Conservation (phyloP, 2,888 invertebrate species). For the Tenthredo mesomela region DNA sequence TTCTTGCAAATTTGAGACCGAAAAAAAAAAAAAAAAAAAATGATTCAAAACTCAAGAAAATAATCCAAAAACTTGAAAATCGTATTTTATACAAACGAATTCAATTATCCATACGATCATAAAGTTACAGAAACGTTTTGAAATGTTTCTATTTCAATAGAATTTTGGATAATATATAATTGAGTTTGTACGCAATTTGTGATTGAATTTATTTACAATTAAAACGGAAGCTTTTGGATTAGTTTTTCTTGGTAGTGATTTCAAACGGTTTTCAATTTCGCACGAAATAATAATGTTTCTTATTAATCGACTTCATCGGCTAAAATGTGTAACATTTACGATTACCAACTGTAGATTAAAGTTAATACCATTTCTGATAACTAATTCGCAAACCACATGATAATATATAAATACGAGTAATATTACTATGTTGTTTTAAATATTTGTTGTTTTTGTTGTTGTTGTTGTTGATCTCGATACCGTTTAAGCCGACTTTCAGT, state of each 20-base stretch:
- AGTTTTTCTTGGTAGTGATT: background rate
- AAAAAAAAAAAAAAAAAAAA: background rate
- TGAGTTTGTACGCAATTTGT: background rate
- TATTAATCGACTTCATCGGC: background rate
- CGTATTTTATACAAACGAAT: background rate
- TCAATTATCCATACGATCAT: background rate
- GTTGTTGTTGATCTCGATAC: too few species aligned
- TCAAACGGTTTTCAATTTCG: background rate
- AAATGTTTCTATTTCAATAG: background rate
- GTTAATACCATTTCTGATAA: background rate
- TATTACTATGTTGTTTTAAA: background rate
- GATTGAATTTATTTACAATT: constrained; percentile 14
- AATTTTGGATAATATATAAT: background rate
- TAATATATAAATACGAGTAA: background rate
- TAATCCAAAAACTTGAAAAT: constrained; percentile 21
- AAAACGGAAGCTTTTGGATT: background rate
- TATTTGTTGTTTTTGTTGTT: background rate
- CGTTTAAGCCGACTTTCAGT: background rate
- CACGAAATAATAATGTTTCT: background rate
- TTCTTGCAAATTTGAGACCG: background rate
- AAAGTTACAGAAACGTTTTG: background rate
- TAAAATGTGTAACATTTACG: background rate
- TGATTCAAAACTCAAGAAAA: background rate
- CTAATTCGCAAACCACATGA: background rate
- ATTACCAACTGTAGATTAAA: background rate